Evolutionary conservation across 2,113 vertebrate genomes (phyloP).

Genomic region (Polypterus bichir): DNA sequence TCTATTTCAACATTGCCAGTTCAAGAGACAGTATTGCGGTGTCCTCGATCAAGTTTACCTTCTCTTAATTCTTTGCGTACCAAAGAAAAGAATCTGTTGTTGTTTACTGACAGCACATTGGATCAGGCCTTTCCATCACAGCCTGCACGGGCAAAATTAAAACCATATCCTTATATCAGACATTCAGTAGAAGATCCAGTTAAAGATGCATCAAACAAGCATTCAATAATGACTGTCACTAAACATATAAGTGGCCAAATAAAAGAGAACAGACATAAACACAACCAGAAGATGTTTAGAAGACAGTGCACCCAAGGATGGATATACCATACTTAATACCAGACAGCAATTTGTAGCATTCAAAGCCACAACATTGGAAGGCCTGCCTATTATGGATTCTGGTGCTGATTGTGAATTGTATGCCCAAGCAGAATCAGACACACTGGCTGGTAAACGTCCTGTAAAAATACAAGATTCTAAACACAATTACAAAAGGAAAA

Average conservation of each 20-base stretch:
- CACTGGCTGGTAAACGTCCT: too few relatives aligned
- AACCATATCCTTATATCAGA: slow-evolving; percentile 18
- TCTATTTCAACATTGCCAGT: slow-evolving; percentile 29
- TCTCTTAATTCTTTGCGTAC: slow-evolving; percentile 21
- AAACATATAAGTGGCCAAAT: slow-evolving; percentile 47
- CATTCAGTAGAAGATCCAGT: neutral
- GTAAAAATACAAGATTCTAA: too few relatives aligned
- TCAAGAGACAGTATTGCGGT: slow-evolving; percentile 1
- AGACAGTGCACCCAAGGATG: slow-evolving; percentile 37
- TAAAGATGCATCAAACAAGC: slow-evolving; percentile 27
- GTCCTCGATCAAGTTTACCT: slow-evolving; percentile 25
- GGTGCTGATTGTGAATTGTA: neutral
- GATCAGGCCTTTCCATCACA: neutral
- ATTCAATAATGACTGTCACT: slow-evolving; percentile 53
- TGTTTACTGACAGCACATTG: too few relatives aligned
- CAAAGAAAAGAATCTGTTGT: too few relatives aligned
- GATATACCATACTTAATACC: slow-evolving; percentile 16
- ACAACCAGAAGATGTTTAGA: slow-evolving; percentile 49
- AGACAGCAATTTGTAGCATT: slow-evolving; percentile 15
- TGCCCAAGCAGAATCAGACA: too few relatives aligned
- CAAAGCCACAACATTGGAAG: slow-evolving; percentile 20
- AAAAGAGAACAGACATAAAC: slow-evolving; percentile 20
- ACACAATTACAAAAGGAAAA: slow-evolving; percentile 62
- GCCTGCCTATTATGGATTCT: slow-evolving; percentile 48
- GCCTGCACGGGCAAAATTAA: slow-evolving; percentile 34